Evolutionary conservation across 2,113 vertebrate genomes (phyloP).

Genomic region (Hippopotamus amphibius): DNA sequence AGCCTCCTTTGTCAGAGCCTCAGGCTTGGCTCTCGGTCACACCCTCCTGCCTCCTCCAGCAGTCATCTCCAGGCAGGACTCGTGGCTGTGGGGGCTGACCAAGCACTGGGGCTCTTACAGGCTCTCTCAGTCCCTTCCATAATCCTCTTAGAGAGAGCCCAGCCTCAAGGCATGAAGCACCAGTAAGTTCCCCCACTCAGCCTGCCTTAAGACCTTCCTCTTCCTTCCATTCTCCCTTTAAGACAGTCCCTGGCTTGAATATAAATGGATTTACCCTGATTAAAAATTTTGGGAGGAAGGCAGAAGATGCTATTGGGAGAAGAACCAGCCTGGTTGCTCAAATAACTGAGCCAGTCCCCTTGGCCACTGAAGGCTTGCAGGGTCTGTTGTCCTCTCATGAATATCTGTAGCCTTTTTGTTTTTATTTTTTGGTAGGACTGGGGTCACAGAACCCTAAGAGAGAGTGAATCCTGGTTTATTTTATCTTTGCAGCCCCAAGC

Average conservation of each 20-base stretch:
- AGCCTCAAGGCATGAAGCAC: background rate
- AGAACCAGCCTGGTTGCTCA: background rate
- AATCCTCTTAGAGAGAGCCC: background rate
- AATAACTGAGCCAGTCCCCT: background rate
- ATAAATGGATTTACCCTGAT: background rate
- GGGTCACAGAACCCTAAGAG: background rate
- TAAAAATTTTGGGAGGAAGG: background rate
- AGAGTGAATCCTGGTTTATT: background rate
- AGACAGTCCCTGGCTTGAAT: background rate
- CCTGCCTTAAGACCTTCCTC: background rate
- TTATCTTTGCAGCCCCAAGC: background rate
- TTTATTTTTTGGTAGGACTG: background rate
- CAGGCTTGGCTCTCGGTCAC: background rate
- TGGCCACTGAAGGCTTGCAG: background rate
- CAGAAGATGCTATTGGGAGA: background rate
- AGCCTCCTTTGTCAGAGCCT: background rate
- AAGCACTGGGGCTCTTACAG: background rate
- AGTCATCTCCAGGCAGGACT: background rate
- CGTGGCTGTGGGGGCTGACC: background rate
- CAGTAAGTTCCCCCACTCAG: background rate
- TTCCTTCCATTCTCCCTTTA: background rate
- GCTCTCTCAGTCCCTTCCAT: background rate
- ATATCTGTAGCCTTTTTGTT: background rate
- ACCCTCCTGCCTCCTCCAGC: background rate
- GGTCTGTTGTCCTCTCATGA: background rate